A percentile compares a stretch with the other conserved stretches of the same genome.
These are phyloP conservation scores for Platerodrilus igneus DNA, from an alignment of 2,888 invertebrate genomes.

Conservation along the genomic window DNA sequence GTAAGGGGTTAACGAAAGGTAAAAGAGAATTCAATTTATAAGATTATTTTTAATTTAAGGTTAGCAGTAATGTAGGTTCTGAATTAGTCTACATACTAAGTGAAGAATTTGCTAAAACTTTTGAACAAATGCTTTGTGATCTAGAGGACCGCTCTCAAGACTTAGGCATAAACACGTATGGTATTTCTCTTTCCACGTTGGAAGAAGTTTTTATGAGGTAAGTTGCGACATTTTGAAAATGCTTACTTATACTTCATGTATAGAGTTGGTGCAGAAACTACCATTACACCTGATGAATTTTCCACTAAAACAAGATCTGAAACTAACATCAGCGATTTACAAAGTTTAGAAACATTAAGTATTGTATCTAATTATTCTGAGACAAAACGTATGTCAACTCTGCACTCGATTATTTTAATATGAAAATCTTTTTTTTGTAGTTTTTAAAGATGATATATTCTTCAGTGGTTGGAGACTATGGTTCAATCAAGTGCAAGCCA, in stretches of 20 bases:
- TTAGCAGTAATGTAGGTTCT: conserved; percentile 69
- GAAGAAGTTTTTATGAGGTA: conserved; percentile 86
- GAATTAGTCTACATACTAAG: conserved; percentile 69
- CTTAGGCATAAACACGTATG: conserved; percentile 71
- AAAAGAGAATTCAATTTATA: conserved; percentile 51
- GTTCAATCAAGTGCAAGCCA: conserved; percentile 42
- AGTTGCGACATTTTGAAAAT: conserved; percentile 31
- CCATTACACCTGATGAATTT: conserved; percentile 14
- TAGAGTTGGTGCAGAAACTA: conserved; percentile 34
- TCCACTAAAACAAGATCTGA: not conserved
- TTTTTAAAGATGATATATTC: conserved; percentile 6
- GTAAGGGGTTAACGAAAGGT: conserved; percentile 60
- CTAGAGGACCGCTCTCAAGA: conserved; percentile 57
- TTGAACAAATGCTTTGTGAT: conserved; percentile 64
- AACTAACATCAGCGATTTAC: not conserved
- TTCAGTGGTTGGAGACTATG: conserved; percentile 28
- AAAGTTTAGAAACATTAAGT: too few species aligned
- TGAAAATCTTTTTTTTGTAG: too few species aligned
- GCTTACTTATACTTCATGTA: conserved; percentile 30
- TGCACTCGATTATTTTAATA: too few species aligned
- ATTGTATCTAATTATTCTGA: too few species aligned
- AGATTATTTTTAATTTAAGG: conserved; percentile 28
- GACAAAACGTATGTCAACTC: too few species aligned
- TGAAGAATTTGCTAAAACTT: conserved; percentile 57
- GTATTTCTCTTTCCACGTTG: conserved; percentile 78